Evolutionary conservation across 2,888 invertebrate species (phyloP), one percentile per base, ranked within the genome.

Genomic region (Microctonus hyperodae): DNA sequence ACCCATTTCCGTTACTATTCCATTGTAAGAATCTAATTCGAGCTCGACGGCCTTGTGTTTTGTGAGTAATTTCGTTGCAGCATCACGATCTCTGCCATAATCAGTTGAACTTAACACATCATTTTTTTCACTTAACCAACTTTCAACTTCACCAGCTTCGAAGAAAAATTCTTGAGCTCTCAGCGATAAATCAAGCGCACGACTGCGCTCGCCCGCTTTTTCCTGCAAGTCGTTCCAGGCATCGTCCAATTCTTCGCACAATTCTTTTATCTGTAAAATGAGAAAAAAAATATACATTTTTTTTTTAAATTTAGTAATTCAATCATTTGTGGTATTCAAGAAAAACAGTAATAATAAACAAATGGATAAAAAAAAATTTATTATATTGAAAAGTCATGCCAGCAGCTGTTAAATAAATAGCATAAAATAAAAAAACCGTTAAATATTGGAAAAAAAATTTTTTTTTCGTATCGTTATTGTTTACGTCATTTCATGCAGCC

Each of bases 21-120:
- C 94, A 69, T 91, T 92, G 86, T 97, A 97, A 0, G 96, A 95
- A 81, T 96, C 96, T 73, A 97, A 86, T 80, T 96, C 96, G 9
- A 96, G 85, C 77, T 96, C 96, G 50, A 97, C 88, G 1, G 94
- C 93, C 89, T 98, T 98, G 82, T 98, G 97, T 81, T 96, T 95
- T 0, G 97, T 96, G 20, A 98, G 86, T 51, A 98, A 87, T 85
- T 96, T 97, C 44, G 96, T 95, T 20, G 96, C 96, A 0, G 95
- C 90, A 78, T 95, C 95, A 37, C 96, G 88, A 84, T 97, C 96
- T 58, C 92, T 87, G n/a, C 96, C 96, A 70, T 92, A 92, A 81
- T 96, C 95, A 0, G 90, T 91, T n/a, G 92, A 92, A 35, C 90
- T 89, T 5, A 97, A 85, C 33, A 93, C 90, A 69, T 93, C 92